phyloP scores from a whole-genome alignment of 2,113 vertebrate genomes.

The Microtus oregoni region DNA sequence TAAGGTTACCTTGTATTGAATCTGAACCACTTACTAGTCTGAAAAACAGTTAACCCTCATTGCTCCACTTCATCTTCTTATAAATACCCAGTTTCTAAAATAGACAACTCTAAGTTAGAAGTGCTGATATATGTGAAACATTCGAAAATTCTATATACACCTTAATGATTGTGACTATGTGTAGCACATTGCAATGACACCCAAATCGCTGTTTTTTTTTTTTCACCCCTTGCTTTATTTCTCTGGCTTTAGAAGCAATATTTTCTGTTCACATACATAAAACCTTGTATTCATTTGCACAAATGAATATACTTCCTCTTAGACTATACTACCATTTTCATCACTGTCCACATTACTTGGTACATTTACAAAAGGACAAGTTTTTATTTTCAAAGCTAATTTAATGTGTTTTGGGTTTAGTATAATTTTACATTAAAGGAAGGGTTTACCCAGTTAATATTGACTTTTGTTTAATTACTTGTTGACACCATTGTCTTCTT shows the following conservation, averaged over 20 bases:
- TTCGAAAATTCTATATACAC: not conserved
- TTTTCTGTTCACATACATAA: not conserved
- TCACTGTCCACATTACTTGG: not conserved
- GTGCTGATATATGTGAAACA: not conserved
- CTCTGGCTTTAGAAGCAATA: not conserved
- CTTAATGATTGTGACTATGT: not conserved
- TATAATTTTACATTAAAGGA: not conserved
- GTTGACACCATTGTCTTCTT: not conserved
- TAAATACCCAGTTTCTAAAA: not conserved
- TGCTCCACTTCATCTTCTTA: not conserved
- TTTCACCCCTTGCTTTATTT: not conserved
- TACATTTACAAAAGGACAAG: not conserved
- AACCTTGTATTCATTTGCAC: too few relatives aligned
- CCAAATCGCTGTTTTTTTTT: not conserved
- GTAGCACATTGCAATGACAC: too few relatives aligned
- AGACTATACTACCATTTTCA: not conserved
- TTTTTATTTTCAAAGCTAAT: not conserved
- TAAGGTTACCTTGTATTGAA: not conserved
- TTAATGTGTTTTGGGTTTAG: not conserved
- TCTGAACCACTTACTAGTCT: not conserved
- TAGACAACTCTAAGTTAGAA: not conserved
- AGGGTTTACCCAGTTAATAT: not conserved
- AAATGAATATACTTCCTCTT: not conserved
- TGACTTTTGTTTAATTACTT: not conserved
- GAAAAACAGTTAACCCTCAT: not conserved